phyloP scores from a whole-genome alignment of 2,113 vertebrate species.

The Corythornis vintsioides region DNA sequence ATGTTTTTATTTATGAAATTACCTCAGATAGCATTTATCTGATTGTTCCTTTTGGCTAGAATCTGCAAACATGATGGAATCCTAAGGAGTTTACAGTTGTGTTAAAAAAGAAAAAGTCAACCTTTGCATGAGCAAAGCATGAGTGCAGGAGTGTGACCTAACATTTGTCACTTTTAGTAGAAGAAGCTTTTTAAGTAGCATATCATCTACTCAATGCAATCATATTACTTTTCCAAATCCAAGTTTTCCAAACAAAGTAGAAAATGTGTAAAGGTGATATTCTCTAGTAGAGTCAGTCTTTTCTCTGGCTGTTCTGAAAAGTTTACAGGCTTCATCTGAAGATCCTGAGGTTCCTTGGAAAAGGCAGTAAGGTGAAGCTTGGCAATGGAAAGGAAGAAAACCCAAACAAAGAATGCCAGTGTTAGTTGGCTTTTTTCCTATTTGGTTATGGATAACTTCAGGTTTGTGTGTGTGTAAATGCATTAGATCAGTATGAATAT shows the following conservation, averaged over 20 bases:
- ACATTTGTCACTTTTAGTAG: conserved; percentile 1
- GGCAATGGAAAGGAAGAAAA: not conserved
- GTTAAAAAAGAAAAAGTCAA: not conserved
- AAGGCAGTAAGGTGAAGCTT: not conserved
- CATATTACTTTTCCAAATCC: not conserved
- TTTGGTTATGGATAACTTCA: not conserved
- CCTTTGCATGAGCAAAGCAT: not conserved
- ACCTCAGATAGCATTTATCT: not conserved
- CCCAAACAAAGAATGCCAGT: not conserved
- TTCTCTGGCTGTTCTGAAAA: not conserved
- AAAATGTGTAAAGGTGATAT: not conserved
- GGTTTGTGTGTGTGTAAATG: not conserved
- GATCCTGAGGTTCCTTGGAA: not conserved
- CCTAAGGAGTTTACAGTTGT: not conserved
- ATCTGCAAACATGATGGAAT: not conserved
- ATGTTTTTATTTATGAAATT: not conserved
- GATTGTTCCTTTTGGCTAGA: not conserved
- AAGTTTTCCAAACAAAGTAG: not conserved
- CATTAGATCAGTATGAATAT: not conserved
- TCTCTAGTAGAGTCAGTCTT: not conserved
- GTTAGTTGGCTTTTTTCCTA: not conserved
- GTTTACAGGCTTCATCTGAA: not conserved
- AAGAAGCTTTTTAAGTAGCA: not conserved
- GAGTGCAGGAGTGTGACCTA: not conserved
- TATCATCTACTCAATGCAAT: not conserved